Evolutionary conservation across 1,140 invertebrate genomes (phyloP).

Genomic region (Drosophila triauraria): DNA sequence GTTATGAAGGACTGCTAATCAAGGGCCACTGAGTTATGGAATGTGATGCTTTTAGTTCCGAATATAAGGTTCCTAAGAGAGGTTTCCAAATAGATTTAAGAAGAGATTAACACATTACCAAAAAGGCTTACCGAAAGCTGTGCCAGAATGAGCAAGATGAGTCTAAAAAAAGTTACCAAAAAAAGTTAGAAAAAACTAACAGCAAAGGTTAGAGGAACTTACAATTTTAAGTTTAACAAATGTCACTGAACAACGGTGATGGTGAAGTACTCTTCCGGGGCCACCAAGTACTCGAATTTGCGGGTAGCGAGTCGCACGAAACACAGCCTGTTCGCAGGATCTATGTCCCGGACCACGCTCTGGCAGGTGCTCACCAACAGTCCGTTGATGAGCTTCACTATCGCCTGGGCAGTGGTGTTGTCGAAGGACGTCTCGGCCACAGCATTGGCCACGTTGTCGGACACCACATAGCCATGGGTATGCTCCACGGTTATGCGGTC

Average conservation of each 20-base stretch:
- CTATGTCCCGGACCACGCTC: constrained; percentile 71
- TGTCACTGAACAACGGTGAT: constrained; percentile 73
- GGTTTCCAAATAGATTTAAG: neutral
- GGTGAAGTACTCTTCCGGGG: constrained; percentile 76
- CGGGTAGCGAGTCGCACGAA: constrained; percentile 70
- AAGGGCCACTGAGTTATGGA: no score
- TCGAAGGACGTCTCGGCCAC: constrained; percentile 72
- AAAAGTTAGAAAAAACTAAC: no score
- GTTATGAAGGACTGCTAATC: no score
- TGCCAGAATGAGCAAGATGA: no score
- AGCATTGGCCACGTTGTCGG: constrained; percentile 60
- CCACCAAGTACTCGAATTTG: constrained; percentile 77
- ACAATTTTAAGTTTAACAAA: neutral
- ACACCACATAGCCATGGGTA: constrained; percentile 65
- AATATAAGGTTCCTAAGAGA: no score
- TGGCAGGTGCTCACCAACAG: constrained; percentile 53
- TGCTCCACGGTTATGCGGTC: constrained; percentile 72
- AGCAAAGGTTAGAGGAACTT: no score
- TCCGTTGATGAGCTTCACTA: constrained; percentile 68
- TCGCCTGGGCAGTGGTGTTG: constrained; percentile 72
- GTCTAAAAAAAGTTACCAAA: no score
- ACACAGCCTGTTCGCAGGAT: constrained; percentile 64
- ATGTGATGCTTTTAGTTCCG: no score
- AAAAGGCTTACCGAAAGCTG: no score
- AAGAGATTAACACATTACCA: no score